Base-by-base conservation (phyloP, 2,113 vertebrate species). In the Tupaia tana region DNA sequence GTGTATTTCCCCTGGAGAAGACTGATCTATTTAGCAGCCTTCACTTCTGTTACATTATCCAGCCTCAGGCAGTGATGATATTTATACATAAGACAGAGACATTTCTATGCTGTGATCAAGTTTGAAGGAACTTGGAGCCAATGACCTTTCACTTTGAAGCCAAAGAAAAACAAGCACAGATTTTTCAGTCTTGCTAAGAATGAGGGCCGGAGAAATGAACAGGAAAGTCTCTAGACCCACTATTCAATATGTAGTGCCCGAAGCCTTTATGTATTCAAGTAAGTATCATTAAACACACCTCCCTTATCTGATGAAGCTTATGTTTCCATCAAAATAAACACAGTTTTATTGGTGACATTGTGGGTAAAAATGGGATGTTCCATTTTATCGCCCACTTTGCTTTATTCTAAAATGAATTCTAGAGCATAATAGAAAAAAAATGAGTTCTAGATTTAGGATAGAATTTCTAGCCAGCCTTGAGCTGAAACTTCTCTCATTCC, bases 121-220 rank as follows among this genome's bases (percentile, higher is more conserved):
- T 86, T 70, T 64, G 31, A 97, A 93, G 75, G 94, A 70, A 82
- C 66, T 82, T 96, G 29, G 79, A 97, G 56, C 83, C 93, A 84
- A 73, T 3, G 15, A 88, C 82, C 89, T 95, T 93, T 86, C 22
- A 63, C 88, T 93, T 69, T 87, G 69, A 97, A 86, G 91, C 69
- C 90, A 78, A 75, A 52, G 78, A 88, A 79, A 97, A 92, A 22
- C 56, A 79, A 96, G 85, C 97, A 90, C 74, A 61, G 61, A 66
- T 78, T n/a, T 66, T 94, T 94, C 84, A 66, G n/a, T 75, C 64
- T 96, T 59, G 9, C 73, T 79, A 31, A 96, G 64, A 86, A 64
- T 34, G 27, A 70, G 18, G 15, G 11, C 70, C 52, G 29, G 15
- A 93, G 73, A 95, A 81, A 91, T 79, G 13, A 89, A 8, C 54